These are phyloP conservation scores for Rhopilema esculentum DNA, from an alignment of 30 jellyfish, hydroid and myxozoan genomes.

Conservation along the genomic window DNA sequence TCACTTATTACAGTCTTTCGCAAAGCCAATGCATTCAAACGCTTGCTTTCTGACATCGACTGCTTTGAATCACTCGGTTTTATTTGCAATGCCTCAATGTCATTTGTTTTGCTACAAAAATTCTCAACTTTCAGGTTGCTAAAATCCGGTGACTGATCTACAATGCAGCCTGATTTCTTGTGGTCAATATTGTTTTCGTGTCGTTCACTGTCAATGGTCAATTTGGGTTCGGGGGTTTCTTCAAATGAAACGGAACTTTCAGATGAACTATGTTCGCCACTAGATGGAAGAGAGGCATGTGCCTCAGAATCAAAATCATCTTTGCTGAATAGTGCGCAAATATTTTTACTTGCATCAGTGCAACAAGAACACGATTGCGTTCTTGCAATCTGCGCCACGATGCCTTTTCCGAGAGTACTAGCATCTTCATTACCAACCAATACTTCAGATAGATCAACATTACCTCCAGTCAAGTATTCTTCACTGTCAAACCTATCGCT, in stretches of 20 bases:
- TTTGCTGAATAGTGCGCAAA: neutral
- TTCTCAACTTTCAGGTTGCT: too few species aligned
- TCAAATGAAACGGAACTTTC: neutral
- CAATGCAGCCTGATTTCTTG: too few species aligned
- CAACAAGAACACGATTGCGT: neutral
- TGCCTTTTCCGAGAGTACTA: neutral
- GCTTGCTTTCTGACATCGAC: conserved; percentile 59
- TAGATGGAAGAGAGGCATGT: neutral
- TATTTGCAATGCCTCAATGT: too few species aligned
- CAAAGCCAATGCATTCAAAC: conserved; percentile 47
- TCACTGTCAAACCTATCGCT: too few species aligned
- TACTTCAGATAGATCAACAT: neutral
- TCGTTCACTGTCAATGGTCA: neutral
- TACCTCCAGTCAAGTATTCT: too few species aligned
- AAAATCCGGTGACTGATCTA: too few species aligned
- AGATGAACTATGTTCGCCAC: neutral
- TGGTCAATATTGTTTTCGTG: too few species aligned
- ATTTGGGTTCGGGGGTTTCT: neutral
- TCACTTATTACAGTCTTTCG: conserved; percentile 21
- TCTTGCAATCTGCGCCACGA: neutral
- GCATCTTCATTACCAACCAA: neutral
- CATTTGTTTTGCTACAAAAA: too few species aligned
- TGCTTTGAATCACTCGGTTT: conserved; percentile 17
- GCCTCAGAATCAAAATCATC: neutral
- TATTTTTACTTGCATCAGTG: neutral